These are phyloP conservation scores for Apostichopus californicus DNA, from an alignment of 35 echinoderm and acorn worm genomes.

Conservation along the genomic window DNA sequence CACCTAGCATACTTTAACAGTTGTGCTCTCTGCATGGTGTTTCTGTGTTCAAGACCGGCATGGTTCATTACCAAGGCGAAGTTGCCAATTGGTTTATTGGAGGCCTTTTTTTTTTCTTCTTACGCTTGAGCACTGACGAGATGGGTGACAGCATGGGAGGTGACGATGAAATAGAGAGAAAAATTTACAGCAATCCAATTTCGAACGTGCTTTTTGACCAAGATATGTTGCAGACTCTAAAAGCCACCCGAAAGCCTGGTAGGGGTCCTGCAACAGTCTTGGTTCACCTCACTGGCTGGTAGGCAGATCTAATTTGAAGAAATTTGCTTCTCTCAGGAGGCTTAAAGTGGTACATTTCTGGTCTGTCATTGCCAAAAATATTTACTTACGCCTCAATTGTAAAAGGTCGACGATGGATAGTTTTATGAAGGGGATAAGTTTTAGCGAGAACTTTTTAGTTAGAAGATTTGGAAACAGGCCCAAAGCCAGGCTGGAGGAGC, in stretches of 20 bases:
- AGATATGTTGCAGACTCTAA: conserved; percentile 32
- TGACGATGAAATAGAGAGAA: conserved; percentile 23
- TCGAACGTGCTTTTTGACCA: conserved; percentile 46
- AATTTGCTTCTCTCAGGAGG: neutral
- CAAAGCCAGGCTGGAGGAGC: too few relatives aligned
- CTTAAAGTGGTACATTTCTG: conserved; percentile 13
- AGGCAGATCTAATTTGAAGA: conserved; percentile 27
- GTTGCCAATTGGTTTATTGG: conserved; percentile 14
- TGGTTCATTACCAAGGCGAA: conserved; percentile 34
- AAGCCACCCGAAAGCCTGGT: conserved; percentile 34
- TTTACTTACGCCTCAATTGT: too few relatives aligned
- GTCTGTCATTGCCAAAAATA: too few relatives aligned
- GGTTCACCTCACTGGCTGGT: conserved; percentile 1
- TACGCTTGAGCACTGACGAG: neutral
- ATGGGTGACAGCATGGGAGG: conserved; percentile 35
- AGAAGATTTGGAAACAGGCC: too few relatives aligned
- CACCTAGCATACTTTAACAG: conserved; percentile 16
- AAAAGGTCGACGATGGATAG: too few relatives aligned
- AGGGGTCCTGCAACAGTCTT: conserved; percentile 16
- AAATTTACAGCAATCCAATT: conserved; percentile 21
- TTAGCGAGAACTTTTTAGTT: too few relatives aligned
- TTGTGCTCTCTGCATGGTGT: conserved; percentile 11
- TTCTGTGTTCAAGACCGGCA: neutral
- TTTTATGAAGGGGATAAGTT: too few relatives aligned
- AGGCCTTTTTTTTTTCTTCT: neutral